These are phyloP conservation scores for Podargus strigoides DNA, from an alignment of 2,797 vertebrate genomes.

Conservation along the genomic window DNA sequence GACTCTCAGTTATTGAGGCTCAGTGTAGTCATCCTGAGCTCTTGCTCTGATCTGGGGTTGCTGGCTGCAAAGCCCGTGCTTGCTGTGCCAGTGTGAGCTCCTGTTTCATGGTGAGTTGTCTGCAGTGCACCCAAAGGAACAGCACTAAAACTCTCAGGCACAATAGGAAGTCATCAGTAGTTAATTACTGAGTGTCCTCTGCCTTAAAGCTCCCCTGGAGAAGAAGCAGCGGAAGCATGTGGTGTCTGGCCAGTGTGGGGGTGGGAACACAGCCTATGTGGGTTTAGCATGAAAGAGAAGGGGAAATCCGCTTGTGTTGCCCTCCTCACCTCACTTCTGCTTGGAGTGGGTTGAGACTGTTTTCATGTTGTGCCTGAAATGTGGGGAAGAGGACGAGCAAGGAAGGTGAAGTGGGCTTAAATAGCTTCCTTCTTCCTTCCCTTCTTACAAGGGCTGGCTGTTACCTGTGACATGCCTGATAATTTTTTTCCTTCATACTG, in stretches of 20 bases:
- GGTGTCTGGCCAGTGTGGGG: accelerated
- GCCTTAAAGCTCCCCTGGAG: neutral
- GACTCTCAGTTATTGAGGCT: neutral
- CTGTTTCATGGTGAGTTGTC: neutral
- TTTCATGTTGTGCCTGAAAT: neutral
- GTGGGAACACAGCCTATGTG: accelerated
- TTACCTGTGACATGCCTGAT: neutral
- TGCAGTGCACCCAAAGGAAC: neutral
- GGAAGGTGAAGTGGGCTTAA: neutral
- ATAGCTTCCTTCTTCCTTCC: neutral
- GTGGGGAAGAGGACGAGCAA: neutral
- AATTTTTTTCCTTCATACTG: neutral
- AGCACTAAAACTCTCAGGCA: neutral
- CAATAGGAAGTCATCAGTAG: neutral
- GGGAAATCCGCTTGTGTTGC: accelerated
- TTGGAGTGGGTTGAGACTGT: neutral
- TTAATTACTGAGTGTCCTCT: neutral
- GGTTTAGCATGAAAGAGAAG: neutral
- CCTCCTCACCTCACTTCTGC: neutral
- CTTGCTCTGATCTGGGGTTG: neutral
- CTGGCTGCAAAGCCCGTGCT: neutral
- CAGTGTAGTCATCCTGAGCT: neutral
- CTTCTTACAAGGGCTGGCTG: neutral
- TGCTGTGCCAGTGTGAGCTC: neutral
- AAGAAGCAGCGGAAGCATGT: neutral